A percentile compares a stretch with the other conserved stretches of the same genome.
Evolutionary conservation across 1,140 invertebrate species (phyloP).

Genomic region (Condylostylus longicornis): DNA sequence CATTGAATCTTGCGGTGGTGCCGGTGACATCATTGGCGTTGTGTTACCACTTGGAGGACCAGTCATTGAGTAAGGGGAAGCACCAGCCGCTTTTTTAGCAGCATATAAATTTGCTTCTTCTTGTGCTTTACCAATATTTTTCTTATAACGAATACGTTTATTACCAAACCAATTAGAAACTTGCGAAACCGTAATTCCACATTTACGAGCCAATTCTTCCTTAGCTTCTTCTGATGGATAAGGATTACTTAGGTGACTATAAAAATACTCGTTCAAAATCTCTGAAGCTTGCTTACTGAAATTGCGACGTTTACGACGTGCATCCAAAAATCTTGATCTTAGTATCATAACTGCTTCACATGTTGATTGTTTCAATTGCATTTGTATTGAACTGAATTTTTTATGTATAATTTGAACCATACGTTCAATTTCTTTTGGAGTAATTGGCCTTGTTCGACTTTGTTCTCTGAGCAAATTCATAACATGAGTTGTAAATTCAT

Average conservation of each 20-base stretch:
- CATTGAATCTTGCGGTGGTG: slow-evolving; percentile 76
- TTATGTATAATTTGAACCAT: slow-evolving; percentile 99
- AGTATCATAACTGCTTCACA: slow-evolving; percentile 99
- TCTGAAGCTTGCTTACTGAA: slow-evolving; percentile 99
- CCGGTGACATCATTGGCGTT: slow-evolving; percentile 86
- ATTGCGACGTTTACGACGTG: slow-evolving; percentile 94
- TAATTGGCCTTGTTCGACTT: slow-evolving; percentile 86
- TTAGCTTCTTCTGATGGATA: slow-evolving; percentile 99
- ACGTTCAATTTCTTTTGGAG: slow-evolving; percentile 89
- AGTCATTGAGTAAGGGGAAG: slow-evolving; percentile 82
- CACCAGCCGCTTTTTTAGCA: slow-evolving; percentile 95
- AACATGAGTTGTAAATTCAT: slow-evolving; percentile 99
- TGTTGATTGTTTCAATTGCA: slow-evolving; percentile 98
- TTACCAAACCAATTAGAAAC: slow-evolving; percentile 99
- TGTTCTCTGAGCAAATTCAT: slow-evolving; percentile 97
- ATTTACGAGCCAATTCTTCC: slow-evolving; percentile 98
- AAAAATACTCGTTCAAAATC: slow-evolving; percentile 99
- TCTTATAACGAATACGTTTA: slow-evolving; percentile 99
- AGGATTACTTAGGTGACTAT: slow-evolving; percentile 97
- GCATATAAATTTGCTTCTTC: slow-evolving; percentile 99
- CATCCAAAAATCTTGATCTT: slow-evolving; percentile 79
- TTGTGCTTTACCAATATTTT: slow-evolving; percentile 99
- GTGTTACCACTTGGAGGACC: slow-evolving; percentile 68
- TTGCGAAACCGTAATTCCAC: slow-evolving; percentile 85
- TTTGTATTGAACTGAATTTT: slow-evolving; percentile 99